Evolutionary conservation across 2,113 vertebrate species (phyloP), one percentile per base, ranked within the genome.

Genomic region (Agelaius phoeniceus): DNA sequence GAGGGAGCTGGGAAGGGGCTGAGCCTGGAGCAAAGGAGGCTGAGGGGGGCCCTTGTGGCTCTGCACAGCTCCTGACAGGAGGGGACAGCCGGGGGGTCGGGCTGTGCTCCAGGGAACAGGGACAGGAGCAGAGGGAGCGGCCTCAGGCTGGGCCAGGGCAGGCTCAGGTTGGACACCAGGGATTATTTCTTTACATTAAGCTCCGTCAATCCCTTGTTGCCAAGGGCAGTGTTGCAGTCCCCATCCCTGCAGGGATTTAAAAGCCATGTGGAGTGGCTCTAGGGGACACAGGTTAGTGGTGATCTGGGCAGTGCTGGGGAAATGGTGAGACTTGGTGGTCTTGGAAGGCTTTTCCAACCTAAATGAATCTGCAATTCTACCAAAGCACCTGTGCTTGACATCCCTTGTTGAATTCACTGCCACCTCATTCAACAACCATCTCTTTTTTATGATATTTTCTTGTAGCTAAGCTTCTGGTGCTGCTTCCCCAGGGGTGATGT

Each of bases 161-260:
- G 20, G 9, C 0, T 1, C 7, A 54, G 39, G 2, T 0, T 15
- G 39, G 24, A 22, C 1, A 76, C 0, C 0, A 6, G 28, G 39
- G 16, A 27, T 21, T 54, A 31, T 15, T n/a, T 61, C 28, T 61
- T 55, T 4, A 41, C 9, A 6, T 14, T 31, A 55, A 55, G 8
- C 6, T 8, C 16, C 48, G 11, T 31, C 9, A 18, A 37, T 2
- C 11, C 7, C 14, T 44, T 15, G 37, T 4, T 68, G 41, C 55
- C 8, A 0, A 54, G 54, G 39, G 24, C 14, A 68, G 39, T 39
- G 54, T 0, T 41, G 62, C 20, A 46, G 16, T 28, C 18, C 12
- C 10, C 31, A 33, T 3, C 15, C 18, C 18, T 3, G 4, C 0
- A 33, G 18, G 8, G 5, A 4, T 24, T 77, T 31, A 31, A 76